Evolutionary conservation across 2,888 invertebrate genomes (phyloP).

Genomic region (Macrophya annulata): DNA sequence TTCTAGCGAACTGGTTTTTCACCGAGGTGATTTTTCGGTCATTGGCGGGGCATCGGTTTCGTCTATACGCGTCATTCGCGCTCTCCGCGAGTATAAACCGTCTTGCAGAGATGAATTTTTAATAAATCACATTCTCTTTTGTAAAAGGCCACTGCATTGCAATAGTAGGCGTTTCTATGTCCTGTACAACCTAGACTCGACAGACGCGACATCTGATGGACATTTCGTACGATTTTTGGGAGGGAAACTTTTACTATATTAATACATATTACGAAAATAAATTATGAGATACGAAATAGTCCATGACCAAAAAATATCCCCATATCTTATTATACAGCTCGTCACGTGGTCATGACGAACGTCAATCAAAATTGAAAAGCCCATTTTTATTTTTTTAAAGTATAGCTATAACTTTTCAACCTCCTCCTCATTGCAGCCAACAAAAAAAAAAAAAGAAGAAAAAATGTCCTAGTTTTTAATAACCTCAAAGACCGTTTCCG

Average conservation of each 20-base stretch:
- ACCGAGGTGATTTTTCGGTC: conserved; percentile 34
- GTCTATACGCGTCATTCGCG: conserved; percentile 48
- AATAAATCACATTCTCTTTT: conserved; percentile 19
- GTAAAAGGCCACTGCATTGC: not conserved
- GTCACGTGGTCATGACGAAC: not conserved
- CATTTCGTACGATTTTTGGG: conserved; percentile 65
- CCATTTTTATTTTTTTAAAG: not conserved
- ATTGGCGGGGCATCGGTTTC: conserved; percentile 27
- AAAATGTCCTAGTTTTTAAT: conserved; percentile 66
- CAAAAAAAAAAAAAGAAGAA: conserved; percentile 21
- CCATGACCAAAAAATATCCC: not conserved
- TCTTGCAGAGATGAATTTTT: conserved; percentile 16
- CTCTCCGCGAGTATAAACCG: not conserved
- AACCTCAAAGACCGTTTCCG: conserved; percentile 66
- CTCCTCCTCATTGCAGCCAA: too few relatives aligned
- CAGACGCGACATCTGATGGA: conserved; percentile 71
- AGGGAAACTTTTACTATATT: not conserved
- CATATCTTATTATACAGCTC: not conserved
- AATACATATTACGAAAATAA: not conserved
- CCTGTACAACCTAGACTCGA: not conserved
- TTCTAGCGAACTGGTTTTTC: conserved; percentile 38
- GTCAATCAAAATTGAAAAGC: not conserved
- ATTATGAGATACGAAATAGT: not conserved
- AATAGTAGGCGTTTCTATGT: not conserved
- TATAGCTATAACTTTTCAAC: not conserved